These are phyloP conservation scores for cat (Felis catus) DNA, from an alignment of 2,113 vertebrate species.

Conservation along the genomic window F.catus_Fca126_mat1.0 CM031428.1:24404501-24405000, in stretches of 20 bases:
- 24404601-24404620: accelerated
- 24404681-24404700: no score
- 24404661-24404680: neutral
- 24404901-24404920: neutral
- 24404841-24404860: no score
- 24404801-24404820: no score
- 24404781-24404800: no score
- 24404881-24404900: no score
- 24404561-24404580: neutral
- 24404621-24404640: neutral
- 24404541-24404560: neutral
- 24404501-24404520: neutral
- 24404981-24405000: neutral
- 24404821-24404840: no score
- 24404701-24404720: neutral
- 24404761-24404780: neutral
- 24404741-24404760: neutral
- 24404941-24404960: neutral
- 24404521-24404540: neutral
- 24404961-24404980: neutral
- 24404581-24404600: neutral
- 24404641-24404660: neutral
- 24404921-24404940: neutral
- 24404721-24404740: neutral
- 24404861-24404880: no score